Evolutionary conservation across 1,140 invertebrate genomes (phyloP).

Genomic region (Drosophila punjabiensis): DNA sequence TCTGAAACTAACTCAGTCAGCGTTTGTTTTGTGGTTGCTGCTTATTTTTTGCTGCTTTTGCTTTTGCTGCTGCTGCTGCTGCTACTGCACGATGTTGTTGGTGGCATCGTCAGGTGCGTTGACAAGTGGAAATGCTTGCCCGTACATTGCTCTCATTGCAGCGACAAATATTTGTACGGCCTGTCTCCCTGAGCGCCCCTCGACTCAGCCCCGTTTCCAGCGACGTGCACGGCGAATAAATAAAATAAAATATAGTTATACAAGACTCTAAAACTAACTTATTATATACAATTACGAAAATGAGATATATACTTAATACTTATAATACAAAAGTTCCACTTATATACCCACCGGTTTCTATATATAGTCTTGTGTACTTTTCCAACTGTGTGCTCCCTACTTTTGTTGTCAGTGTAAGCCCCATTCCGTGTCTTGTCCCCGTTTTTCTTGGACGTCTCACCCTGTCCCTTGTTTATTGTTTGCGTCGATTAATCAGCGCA

Average conservation of each 20-base stretch:
- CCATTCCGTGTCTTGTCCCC: constrained; percentile 42
- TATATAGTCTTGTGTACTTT: background rate
- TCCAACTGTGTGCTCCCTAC: background rate
- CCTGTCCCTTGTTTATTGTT: constrained; percentile 58
- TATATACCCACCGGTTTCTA: background rate
- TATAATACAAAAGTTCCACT: background rate
- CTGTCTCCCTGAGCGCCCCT: background rate
- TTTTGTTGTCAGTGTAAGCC: constrained; percentile 15
- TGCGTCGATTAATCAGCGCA: constrained; percentile 73
- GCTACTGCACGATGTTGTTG: constrained; percentile 21
- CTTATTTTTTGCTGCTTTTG: background rate
- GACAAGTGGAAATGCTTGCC: constrained; percentile 78
- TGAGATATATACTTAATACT: too few species aligned
- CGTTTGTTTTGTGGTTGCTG: constrained; percentile 3
- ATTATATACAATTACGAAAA: background rate
- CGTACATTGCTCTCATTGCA: constrained; percentile 79
- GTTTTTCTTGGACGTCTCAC: constrained; percentile 26
- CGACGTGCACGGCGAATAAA: constrained; percentile 31
- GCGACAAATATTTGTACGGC: constrained; percentile 75
- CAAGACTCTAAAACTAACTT: background rate
- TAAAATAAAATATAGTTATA: background rate
- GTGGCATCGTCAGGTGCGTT: constrained; percentile 66
- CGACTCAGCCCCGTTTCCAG: background rate
- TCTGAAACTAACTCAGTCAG: background rate
- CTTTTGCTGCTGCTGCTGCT: background rate